Base-by-base conservation (phyloP, 2,797 vertebrate species). In the Hephaestus fuliginosus region DNA sequence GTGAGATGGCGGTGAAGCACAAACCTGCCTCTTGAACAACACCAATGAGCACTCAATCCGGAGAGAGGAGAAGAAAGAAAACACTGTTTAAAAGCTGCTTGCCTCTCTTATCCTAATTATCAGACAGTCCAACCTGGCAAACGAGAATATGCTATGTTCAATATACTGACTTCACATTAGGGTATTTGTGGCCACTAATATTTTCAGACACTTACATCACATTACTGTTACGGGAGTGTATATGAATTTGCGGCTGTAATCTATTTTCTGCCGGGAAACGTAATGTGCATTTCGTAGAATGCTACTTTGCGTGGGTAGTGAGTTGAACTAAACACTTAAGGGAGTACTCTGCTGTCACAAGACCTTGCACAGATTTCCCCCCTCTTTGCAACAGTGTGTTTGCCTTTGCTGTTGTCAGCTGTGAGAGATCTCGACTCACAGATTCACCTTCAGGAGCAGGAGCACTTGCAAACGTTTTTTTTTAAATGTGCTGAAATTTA, bases 331-430 rank as follows among this genome's bases (percentile, higher is more conserved):
- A 66, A 73, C 57, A 51, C 74, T 72, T 49, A 30, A 71, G 66
- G 81, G 76, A 70, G 58, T 67, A 48, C 74, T 75, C 63, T 70
- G 56, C 58, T 82, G 76, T 78, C 81, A 74, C 61, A 60, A 70
- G 81, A 62, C 57, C 58, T 33, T 49, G 41, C 63, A 51, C 44
- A 62, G 76, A 18, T 65, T 68, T 70, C 25, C 25, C 62, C 39
- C 56, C 64, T 71, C 71, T 67, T 49, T 57, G 18, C 49, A 13
- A 14, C 56, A 33, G 71, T 53, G 28, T 69, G 25, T 61, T 30
- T 53, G 64, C 25, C 46, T 83, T 44, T 63, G 52, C 58, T 77
- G 43, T 70, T 82, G 60, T 77, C 41, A 60, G 41, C 52, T 74
- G 18, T 71, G 51, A 86, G 44, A 72, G 79, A 80, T 71, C 63